Percentiles rank a stretch among this genome's conserved stretches.
phyloP scores from a whole-genome alignment of 1,140 invertebrate genomes.

The Drosophila sulfurigaster region DNA sequence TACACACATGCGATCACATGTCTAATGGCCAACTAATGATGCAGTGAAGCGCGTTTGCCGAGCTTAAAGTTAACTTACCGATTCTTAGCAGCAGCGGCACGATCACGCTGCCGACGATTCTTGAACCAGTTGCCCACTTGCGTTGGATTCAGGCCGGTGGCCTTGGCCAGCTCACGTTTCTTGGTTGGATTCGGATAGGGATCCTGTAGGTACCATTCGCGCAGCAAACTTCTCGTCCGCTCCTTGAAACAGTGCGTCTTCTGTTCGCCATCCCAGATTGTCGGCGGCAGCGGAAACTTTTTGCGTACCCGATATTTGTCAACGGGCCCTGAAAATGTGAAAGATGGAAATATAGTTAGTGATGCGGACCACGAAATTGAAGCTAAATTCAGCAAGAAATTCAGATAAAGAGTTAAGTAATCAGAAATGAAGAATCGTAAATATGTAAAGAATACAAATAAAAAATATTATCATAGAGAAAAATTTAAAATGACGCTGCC shows the following conservation, averaged over 20 bases:
- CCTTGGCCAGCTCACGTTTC: conserved; percentile 98
- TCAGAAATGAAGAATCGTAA: no score
- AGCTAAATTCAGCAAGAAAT: background rate
- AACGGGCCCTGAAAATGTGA: conserved; percentile 90
- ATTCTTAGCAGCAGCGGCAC: conserved; percentile 99
- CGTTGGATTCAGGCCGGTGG: conserved; percentile 98
- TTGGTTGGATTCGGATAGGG: conserved; percentile 99
- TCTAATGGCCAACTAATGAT: conserved; percentile 47
- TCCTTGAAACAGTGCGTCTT: conserved; percentile 99
- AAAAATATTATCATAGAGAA: no score
- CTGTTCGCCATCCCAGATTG: conserved; percentile 99
- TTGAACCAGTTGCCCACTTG: conserved; percentile 99
- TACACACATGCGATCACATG: conserved; percentile 35
- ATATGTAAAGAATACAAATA: no score
- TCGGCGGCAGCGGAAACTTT: conserved; percentile 99
- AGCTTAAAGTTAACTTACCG: conserved; percentile 88
- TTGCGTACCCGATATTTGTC: conserved; percentile 99
- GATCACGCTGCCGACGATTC: conserved; percentile 98
- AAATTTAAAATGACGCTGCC: no score
- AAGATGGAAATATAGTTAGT: background rate
- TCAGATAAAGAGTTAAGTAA: no score
- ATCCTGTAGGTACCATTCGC: conserved; percentile 99
- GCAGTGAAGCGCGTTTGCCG: conserved; percentile 26
- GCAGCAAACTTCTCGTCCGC: conserved; percentile 95
- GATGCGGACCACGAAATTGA: background rate